phyloP scores from a whole-genome alignment of 2,888 invertebrate genomes.

The Anoncus sp. region DNA sequence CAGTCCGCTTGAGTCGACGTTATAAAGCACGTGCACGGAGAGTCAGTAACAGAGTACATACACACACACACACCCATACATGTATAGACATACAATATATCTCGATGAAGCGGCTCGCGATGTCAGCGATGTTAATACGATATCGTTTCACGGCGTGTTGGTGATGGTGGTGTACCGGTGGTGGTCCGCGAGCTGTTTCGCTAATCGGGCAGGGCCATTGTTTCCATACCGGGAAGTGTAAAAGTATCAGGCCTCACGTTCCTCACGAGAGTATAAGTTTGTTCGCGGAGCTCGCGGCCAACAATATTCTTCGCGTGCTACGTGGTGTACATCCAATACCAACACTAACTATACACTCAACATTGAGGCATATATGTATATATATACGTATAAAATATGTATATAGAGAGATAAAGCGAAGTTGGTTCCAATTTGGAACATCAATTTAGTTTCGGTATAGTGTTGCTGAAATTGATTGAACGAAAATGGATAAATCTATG shows the following conservation, averaged over 20 bases:
- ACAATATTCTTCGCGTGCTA: not conserved
- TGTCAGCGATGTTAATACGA: constrained; percentile 62
- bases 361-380: not conserved
- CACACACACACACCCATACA: not conserved
- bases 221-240: constrained; percentile 69
- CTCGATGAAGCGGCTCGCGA: constrained; percentile 24
- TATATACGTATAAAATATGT: not conserved
- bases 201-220: constrained; percentile 73
- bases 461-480: too few relatives aligned
- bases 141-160: constrained; percentile 51
- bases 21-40: constrained; percentile 23
- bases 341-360: not conserved
- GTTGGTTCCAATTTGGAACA: too few relatives aligned
- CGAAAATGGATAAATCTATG: too few relatives aligned
- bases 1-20: constrained; percentile 9
- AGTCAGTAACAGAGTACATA: not conserved
- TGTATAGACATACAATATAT: constrained; percentile 21
- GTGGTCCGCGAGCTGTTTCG: constrained; percentile 60
- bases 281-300: constrained; percentile 3
- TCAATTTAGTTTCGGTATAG: too few relatives aligned
- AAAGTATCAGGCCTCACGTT: constrained; percentile 57
- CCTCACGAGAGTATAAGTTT: constrained; percentile 45
- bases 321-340: constrained; percentile 1
- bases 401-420: too few relatives aligned
- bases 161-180: constrained; percentile 31